Base-by-base conservation (phyloP, 1,140 invertebrate species). In the Tribolium castaneum region DNA sequence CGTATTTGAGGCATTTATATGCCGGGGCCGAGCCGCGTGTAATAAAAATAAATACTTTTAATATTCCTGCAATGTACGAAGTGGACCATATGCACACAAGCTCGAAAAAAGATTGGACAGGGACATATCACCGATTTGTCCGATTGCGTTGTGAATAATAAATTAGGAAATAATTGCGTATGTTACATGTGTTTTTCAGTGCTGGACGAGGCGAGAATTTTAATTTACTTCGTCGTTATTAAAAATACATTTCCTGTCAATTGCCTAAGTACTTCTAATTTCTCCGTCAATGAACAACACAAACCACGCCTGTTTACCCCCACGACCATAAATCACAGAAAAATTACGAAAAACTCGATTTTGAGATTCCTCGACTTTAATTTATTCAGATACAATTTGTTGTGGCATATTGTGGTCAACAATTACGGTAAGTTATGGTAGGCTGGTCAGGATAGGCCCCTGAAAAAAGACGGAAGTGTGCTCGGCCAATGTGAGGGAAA, bases 391-490 rank as follows among this genome's bases (percentile, higher is more conserved):
- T 78, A 81, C 77, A 82, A 82, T 82, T 82, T 82, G 79, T 75
- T 77, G 81, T 77, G 79, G 79, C 66, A 78, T 82, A 80, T 82
- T 82, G 81, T 78, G 81, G 81, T 82, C 77, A 80, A 79, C 79
- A 79, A 80, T 82, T 82, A 82, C 79, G 70, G 79, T 77, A 72
- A 79, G 81, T 80, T 80, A 82, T 77, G 81, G 81, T 82, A 82
- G 81, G 76, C 71, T 80, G 73, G 70, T 49, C 81, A 79, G 74
- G 73, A 70, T 74, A 73, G 72, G 22, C 49, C 56, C n/a, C 14
- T 59, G 75, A 77, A 16, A 54, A 59, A 73, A 75, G 77, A 80
- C 10, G 73, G 19, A 22, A 10, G 10, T 14, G 73, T 19, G 13
- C 30, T 10, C 16, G 3, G 16, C 2, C 13, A 25, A 22, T 49